Evolutionary conservation across 2,113 vertebrate genomes (phyloP).

Genomic region (Hyperopisus bebe): DNA sequence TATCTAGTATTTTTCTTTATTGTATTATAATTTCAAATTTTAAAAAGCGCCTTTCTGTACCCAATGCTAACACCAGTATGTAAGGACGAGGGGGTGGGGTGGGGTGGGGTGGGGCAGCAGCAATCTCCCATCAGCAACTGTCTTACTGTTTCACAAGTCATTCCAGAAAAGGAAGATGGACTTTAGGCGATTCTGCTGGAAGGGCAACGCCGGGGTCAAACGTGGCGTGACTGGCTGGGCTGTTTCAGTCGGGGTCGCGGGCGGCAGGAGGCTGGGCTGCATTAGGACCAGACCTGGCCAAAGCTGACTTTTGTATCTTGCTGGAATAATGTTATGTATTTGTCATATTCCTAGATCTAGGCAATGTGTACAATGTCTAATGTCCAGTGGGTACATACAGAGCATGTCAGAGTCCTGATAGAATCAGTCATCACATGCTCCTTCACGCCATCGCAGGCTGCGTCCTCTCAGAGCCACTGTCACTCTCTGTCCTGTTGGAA

Average conservation of each 20-base stretch:
- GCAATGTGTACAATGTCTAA: background rate
- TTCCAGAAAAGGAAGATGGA: background rate
- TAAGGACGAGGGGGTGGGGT: background rate
- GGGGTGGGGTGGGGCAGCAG: no score
- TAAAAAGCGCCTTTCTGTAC: slow-evolving; percentile 37
- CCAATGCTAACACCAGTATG: slow-evolving; percentile 10
- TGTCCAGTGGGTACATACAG: background rate
- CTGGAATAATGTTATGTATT: background rate
- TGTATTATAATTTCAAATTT: slow-evolving; percentile 3
- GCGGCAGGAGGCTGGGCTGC: no score
- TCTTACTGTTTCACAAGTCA: background rate
- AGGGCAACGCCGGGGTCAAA: background rate
- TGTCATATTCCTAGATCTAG: background rate
- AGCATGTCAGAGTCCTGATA: background rate
- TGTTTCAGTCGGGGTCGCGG: background rate
- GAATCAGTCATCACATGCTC: background rate
- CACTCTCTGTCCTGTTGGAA: background rate
- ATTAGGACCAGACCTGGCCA: background rate
- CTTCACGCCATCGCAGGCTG: background rate
- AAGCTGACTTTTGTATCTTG: background rate
- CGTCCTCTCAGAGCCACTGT: background rate
- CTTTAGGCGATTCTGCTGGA: background rate
- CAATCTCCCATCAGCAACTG: background rate
- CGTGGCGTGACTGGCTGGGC: background rate
- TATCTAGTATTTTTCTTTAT: slow-evolving; percentile 13